phyloP scores from a whole-genome alignment of 2,797 vertebrate species.

The Clangula hyemalis region DNA sequence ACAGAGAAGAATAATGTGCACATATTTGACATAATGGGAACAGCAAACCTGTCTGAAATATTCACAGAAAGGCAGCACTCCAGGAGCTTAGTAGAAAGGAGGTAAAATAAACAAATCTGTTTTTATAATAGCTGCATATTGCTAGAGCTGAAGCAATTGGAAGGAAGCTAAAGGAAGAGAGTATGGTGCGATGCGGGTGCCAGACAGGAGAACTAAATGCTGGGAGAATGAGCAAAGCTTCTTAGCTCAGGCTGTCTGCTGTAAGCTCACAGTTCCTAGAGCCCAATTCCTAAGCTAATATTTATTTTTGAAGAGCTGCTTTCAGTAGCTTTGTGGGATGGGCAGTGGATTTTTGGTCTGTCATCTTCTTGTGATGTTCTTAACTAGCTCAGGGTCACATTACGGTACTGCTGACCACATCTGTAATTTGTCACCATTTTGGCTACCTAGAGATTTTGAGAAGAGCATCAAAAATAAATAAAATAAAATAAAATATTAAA shows the following conservation, averaged over 20 bases:
- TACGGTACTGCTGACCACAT: background rate
- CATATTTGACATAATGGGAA: background rate
- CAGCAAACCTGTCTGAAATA: background rate
- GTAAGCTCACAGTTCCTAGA: background rate
- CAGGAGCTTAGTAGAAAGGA: background rate
- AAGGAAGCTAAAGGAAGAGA: background rate
- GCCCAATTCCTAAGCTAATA: background rate
- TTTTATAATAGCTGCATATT: background rate
- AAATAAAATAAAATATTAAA: background rate
- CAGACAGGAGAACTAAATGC: background rate
- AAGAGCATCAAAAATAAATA: background rate
- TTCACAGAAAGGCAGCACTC: background rate
- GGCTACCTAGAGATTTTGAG: background rate
- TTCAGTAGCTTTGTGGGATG: background rate
- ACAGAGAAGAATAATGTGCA: background rate
- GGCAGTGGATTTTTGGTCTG: background rate
- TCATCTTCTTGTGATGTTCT: background rate
- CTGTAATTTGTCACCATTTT: background rate
- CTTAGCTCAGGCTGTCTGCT: background rate
- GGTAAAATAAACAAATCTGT: background rate
- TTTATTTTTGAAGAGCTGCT: background rate
- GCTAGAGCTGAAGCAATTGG: background rate
- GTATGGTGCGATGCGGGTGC: background rate
- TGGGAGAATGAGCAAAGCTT: background rate
- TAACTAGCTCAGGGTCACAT: background rate